Evolutionary conservation across 2,888 invertebrate species (phyloP).

Genomic region (Timandra comae): DNA sequence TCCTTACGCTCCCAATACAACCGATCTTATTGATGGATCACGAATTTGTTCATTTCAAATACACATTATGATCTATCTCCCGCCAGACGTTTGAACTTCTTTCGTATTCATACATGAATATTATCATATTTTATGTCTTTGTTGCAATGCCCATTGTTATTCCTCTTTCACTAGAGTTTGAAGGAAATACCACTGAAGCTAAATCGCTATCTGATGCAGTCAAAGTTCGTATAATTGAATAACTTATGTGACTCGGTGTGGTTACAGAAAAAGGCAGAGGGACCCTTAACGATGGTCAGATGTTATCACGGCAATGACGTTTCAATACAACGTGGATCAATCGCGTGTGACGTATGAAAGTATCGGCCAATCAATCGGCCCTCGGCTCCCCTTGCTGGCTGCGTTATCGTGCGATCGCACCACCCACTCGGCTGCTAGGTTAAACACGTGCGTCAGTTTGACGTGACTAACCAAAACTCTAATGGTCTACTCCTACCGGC

Average conservation of each 20-base stretch:
- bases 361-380: slow-evolving; percentile 45
- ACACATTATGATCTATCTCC: slow-evolving; percentile 43
- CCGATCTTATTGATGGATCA: slow-evolving; percentile 46
- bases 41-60: slow-evolving; percentile 47
- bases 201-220: slow-evolving; percentile 53
- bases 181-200: slow-evolving; percentile 44
- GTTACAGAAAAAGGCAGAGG: slow-evolving; percentile 42
- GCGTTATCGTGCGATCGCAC: slow-evolving; percentile 37
- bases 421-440: slow-evolving; percentile 32
- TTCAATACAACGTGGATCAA: slow-evolving; percentile 71
- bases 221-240: slow-evolving; percentile 66
- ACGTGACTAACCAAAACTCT: slow-evolving; percentile 8
- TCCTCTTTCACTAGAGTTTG: slow-evolving; percentile 43
- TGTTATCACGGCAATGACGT: slow-evolving; percentile 64
- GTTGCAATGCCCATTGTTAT: slow-evolving; percentile 48
- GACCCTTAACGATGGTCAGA: slow-evolving; percentile 63
- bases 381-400: slow-evolving; percentile 21
- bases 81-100: slow-evolving; percentile 33
- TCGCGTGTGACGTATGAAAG: slow-evolving; percentile 34
- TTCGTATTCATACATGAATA: slow-evolving; percentile 38
- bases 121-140: slow-evolving; percentile 36
- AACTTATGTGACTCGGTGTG: slow-evolving; percentile 49
- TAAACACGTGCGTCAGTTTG: slow-evolving; percentile 27
- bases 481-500: slow-evolving; percentile 1
- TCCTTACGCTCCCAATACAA: slow-evolving; percentile 14